A percentile compares a stretch with the other conserved stretches of the same genome.
phyloP scores from a whole-genome alignment of 2,113 vertebrate species.

The Psammodynastes pulverulentus region DNA sequence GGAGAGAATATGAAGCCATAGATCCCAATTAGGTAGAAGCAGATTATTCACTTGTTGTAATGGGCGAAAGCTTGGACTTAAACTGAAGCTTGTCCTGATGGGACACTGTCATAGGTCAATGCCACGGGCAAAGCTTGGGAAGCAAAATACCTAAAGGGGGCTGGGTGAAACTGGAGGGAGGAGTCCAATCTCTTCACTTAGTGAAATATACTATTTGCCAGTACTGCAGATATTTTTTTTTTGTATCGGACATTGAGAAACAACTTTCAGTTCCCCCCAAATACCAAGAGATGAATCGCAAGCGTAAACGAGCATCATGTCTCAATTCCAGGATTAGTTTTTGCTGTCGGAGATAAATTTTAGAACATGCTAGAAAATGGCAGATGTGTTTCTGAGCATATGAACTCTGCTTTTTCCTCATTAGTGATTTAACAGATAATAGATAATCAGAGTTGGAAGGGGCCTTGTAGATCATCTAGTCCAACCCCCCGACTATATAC shows the following conservation, averaged over 20 bases:
- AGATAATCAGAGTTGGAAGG: too few relatives aligned
- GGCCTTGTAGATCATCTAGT: too few relatives aligned
- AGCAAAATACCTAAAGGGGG: constrained; percentile 14
- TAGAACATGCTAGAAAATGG: background rate
- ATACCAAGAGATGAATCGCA: background rate
- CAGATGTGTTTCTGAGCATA: background rate
- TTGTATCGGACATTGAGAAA: background rate
- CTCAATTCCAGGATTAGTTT: background rate
- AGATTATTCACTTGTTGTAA: background rate
- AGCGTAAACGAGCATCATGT: background rate
- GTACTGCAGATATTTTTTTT: background rate
- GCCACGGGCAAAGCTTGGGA: constrained; percentile 24
- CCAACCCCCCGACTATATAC: too few relatives aligned
- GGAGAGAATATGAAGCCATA: background rate
- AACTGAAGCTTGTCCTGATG: constrained; percentile 5
- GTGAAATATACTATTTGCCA: background rate
- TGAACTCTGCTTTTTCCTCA: background rate
- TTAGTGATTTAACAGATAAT: too few relatives aligned
- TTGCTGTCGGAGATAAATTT: background rate
- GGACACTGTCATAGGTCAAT: constrained; percentile 8
- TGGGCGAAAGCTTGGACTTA: background rate
- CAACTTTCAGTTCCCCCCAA: constrained; percentile 13
- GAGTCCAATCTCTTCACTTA: background rate
- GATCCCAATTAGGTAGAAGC: background rate
- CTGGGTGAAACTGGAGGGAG: background rate